Percentiles rank a stretch among this genome's conserved stretches.
phyloP scores from a whole-genome alignment of 2,797 vertebrate species.

The Pogonophryne albipinna region DNA sequence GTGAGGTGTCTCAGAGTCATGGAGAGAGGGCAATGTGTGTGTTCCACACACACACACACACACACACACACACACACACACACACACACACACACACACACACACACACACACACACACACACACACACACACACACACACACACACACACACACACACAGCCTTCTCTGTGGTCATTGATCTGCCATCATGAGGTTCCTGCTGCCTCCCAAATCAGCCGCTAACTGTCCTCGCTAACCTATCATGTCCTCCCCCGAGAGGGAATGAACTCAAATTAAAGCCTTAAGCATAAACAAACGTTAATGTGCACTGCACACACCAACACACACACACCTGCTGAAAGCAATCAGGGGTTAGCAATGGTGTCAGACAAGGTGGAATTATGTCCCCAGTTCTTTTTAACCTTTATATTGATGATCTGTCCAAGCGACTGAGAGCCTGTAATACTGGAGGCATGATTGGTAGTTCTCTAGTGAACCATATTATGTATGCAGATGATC shows the following conservation, averaged over 20 bases:
- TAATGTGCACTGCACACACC: constrained; percentile 6
- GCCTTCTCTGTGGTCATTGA: constrained; percentile 30
- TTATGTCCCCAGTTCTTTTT: too few species aligned
- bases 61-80: background rate
- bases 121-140: too few species aligned
- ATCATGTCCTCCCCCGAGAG: constrained; percentile 20
- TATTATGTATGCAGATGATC: too few species aligned
- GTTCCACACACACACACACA: too few species aligned
- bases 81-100: background rate
- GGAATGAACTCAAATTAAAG: constrained; percentile 35
- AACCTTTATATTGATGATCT: too few species aligned
- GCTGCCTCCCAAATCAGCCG: constrained; percentile 36
- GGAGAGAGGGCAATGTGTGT: background rate
- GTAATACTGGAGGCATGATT: too few species aligned
- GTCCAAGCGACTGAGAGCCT: too few species aligned
- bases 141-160: constrained; percentile 15
- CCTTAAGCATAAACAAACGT: constrained; percentile 50
- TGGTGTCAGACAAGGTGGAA: too few species aligned
- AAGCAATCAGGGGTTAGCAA: background rate
- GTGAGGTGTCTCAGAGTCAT: background rate
- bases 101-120: too few species aligned
- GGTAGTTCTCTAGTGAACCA: too few species aligned
- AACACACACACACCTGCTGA: background rate
- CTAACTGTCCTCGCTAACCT: constrained; percentile 36
- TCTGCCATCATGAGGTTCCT: constrained; percentile 28